Percentiles rank a stretch among this genome's conserved stretches.
Evolutionary conservation across 53 echinoderm and acorn worm species (phyloP).

Genomic region (Mesocentrotus franciscanus): DNA sequence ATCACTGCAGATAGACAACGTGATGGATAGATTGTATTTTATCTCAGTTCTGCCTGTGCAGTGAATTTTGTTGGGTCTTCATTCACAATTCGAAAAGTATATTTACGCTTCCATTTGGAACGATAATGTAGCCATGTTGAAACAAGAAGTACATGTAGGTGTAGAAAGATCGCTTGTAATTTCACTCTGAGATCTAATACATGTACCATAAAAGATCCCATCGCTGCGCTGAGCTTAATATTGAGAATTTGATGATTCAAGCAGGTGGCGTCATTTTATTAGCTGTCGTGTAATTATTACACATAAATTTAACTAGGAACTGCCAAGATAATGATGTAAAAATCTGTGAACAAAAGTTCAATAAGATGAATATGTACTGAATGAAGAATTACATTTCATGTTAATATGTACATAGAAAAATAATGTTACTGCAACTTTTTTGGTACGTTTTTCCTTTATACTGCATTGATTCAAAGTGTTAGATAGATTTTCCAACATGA

Average conservation of each 20-base stretch:
- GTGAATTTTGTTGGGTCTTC: background rate
- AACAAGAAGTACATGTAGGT: background rate
- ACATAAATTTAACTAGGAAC: background rate
- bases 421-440: constrained; percentile 44
- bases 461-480: background rate
- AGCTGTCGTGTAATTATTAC: background rate
- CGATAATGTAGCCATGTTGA: background rate
- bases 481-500: background rate
- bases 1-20: no score
- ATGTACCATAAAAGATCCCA: background rate
- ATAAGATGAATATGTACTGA: background rate
- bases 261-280: background rate
- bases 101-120: background rate
- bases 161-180: background rate
- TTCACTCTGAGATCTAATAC: background rate
- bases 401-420: constrained; percentile 25
- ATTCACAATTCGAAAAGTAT: background rate
- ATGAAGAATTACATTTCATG: constrained; percentile 4
- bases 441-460: background rate
- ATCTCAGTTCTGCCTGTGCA: background rate
- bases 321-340: background rate
- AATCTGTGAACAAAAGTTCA: background rate
- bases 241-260: background rate
- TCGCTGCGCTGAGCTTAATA: background rate
- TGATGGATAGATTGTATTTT: background rate